A percentile compares a stretch with the other conserved stretches of the same genome.
Conservation (phyloP, 2,888 invertebrate genomes). For the Platycnemis pennipes region DNA sequence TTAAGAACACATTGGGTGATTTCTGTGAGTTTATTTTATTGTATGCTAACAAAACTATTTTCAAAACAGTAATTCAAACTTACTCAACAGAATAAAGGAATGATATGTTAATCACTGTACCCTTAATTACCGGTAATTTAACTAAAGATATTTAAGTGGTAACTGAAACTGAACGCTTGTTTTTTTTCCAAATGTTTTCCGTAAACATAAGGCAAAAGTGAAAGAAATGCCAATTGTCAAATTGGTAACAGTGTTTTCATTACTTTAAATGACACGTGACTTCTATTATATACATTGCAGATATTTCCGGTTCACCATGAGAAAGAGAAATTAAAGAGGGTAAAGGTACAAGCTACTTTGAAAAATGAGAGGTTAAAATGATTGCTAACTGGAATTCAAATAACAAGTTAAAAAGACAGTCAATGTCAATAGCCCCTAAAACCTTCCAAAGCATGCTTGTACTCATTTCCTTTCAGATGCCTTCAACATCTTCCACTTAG, state of each 20-base stretch:
- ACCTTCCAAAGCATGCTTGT: constrained; percentile 31
- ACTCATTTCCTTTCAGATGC: neutral
- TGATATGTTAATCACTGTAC: constrained; percentile 52
- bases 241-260: constrained; percentile 44
- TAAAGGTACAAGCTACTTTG: constrained; percentile 22
- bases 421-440: neutral
- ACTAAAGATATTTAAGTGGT: constrained; percentile 35
- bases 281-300: constrained; percentile 20
- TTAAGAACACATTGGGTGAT: constrained; percentile 17
- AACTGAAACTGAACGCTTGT: constrained; percentile 37
- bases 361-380: constrained; percentile 26
- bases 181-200: constrained; percentile 21
- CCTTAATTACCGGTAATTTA: constrained; percentile 43
- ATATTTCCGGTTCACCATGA: constrained; percentile 40
- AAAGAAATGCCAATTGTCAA: constrained; percentile 22
- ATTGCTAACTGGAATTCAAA: constrained; percentile 11
- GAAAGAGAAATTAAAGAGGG: constrained; percentile 33
- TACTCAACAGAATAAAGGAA: constrained; percentile 48
- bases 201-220: neutral
- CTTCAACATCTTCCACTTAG: neutral
- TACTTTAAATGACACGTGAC: neutral
- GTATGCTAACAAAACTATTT: constrained; percentile 56
- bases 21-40: constrained; percentile 48
- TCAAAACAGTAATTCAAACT: constrained; percentile 48
- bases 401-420: neutral